These are phyloP conservation scores for Acheta domesticus DNA, from an alignment of 2,888 invertebrate genomes.

Conservation along the genomic window DNA sequence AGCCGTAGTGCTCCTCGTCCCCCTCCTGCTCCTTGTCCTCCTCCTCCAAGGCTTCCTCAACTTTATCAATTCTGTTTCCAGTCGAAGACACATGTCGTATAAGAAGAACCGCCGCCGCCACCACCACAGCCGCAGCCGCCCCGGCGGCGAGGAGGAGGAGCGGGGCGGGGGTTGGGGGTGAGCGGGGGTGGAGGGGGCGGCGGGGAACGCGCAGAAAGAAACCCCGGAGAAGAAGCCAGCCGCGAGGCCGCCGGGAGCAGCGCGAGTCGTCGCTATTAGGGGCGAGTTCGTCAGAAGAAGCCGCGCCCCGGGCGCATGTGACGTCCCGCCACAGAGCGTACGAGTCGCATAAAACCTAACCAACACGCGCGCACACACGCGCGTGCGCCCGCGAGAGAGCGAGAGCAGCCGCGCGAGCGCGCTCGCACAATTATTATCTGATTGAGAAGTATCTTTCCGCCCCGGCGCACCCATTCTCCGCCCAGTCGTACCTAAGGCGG, in stretches of 20 bases:
- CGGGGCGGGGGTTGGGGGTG: background rate
- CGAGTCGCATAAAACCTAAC: background rate
- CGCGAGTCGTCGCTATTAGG: background rate
- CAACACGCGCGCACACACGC: background rate
- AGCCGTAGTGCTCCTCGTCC: background rate
- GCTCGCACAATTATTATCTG: slow-evolving; percentile 36
- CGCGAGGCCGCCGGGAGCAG: background rate
- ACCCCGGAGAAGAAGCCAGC: background rate
- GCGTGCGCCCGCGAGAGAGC: background rate
- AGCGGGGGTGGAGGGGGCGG: background rate
- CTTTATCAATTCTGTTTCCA: slow-evolving; percentile 38
- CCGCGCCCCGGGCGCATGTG: background rate
- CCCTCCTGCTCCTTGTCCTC: background rate
- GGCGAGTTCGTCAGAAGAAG: background rate
- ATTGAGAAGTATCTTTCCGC: slow-evolving; percentile 38
- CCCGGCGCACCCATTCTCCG: slow-evolving; percentile 35
- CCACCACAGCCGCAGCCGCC: background rate
- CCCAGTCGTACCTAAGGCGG: background rate
- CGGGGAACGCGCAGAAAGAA: background rate
- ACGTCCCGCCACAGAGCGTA: background rate
- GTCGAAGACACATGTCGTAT: slow-evolving; percentile 33
- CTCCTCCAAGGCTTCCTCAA: background rate
- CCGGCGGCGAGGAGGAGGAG: background rate
- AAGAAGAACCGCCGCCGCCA: background rate
- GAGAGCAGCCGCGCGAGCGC: background rate